Percentiles rank a stretch among this genome's conserved stretches.
Conservation (phyloP, 2,113 vertebrate species). For the Pitta sordida region DNA sequence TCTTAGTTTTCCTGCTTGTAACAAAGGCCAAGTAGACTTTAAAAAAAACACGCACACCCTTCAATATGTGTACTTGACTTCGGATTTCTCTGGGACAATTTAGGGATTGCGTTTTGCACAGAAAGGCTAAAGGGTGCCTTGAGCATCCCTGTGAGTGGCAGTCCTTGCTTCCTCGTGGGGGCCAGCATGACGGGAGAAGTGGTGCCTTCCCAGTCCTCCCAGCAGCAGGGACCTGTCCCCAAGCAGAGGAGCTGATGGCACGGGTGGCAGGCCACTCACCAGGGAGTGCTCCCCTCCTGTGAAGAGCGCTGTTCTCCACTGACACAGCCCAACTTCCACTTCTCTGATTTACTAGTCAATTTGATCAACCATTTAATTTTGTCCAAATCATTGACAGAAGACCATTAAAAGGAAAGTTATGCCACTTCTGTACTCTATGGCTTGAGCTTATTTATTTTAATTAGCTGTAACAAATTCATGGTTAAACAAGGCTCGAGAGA, state of each 20-base stretch:
- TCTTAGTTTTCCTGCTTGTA: background rate
- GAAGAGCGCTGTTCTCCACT: rapidly evolving
- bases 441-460: constrained; percentile 56
- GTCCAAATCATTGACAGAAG: constrained; percentile 17
- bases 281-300: rapidly evolving
- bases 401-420: constrained; percentile 24
- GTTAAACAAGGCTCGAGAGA: constrained; percentile 48
- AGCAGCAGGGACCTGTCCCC: background rate
- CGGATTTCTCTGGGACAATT: background rate
- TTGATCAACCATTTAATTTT: constrained; percentile 46
- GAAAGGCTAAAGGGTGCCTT: background rate
- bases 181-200: rapidly evolving
- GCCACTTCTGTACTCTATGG: background rate
- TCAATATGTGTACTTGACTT: background rate
- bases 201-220: background rate
- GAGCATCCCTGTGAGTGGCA: too few species aligned
- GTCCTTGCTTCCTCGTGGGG: rapidly evolving
- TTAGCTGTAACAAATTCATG: constrained; percentile 46
- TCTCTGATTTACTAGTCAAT: background rate
- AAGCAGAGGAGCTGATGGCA: background rate
- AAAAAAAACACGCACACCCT: background rate
- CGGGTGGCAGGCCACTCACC: background rate
- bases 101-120: background rate
- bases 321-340: background rate
- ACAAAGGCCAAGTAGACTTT: background rate